Percentiles rank a stretch among this genome's conserved stretches.
phyloP scores from a whole-genome alignment of 2,113 vertebrate genomes.

The Channa maculata region DNA sequence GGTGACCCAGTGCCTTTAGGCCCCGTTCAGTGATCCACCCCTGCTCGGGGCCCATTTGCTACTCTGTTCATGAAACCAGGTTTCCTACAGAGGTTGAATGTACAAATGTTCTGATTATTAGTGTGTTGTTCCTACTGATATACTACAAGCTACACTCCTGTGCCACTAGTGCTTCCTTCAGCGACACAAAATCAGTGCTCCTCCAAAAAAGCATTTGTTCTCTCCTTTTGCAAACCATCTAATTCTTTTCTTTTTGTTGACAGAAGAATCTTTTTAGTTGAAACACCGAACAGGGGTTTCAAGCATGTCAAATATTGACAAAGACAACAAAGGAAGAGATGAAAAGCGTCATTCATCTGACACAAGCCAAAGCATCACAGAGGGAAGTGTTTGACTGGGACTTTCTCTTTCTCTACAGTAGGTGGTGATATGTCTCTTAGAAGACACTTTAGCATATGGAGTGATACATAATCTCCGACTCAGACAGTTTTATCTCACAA shows the following conservation, averaged over 20 bases:
- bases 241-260: slow-evolving; percentile 44
- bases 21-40: no score
- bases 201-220: slow-evolving; percentile 36
- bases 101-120: no score
- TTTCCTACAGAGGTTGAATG: no score
- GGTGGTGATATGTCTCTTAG: slow-evolving; percentile 29
- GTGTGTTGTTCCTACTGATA: no score
- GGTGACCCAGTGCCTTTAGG: no score
- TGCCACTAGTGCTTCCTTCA: slow-evolving; percentile 28
- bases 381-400: neutral
- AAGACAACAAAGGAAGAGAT: slow-evolving; percentile 20
- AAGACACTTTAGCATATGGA: slow-evolving; percentile 10
- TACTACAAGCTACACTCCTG: neutral
- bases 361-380: slow-evolving; percentile 22
- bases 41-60: no score
- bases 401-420: slow-evolving; percentile 19
- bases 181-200: slow-evolving; percentile 13
- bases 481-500: slow-evolving; percentile 28
- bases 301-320: slow-evolving; percentile 56
- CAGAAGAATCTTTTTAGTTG: slow-evolving; percentile 30
- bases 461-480: slow-evolving; percentile 15
- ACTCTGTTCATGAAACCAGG: no score
- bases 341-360: slow-evolving; percentile 28
- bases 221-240: slow-evolving; percentile 35
- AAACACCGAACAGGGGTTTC: slow-evolving; percentile 47